Evolutionary conservation across 1,140 invertebrate genomes (phyloP).

Genomic region (Eumaeus atala): DNA sequence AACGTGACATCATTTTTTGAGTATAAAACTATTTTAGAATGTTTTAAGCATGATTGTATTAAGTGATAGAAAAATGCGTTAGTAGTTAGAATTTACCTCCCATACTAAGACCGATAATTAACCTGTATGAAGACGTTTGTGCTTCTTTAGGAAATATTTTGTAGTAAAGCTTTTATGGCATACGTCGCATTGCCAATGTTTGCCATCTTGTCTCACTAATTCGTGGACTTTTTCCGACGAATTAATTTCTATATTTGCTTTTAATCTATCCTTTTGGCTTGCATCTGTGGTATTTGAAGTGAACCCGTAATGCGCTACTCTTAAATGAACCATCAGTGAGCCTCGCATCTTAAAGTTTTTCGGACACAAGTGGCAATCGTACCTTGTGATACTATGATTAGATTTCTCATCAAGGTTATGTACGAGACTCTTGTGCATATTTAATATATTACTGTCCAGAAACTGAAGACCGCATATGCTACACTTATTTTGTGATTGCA

Average conservation of each 20-base stretch:
- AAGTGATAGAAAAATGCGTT: constrained; percentile 28
- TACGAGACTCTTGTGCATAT: constrained; percentile 83
- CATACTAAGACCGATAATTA: constrained; percentile 57
- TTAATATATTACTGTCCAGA: constrained; percentile 79
- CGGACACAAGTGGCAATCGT: constrained; percentile 84
- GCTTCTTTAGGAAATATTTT: constrained; percentile 93
- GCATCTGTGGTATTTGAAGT: constrained; percentile 25
- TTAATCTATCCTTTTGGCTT: constrained; percentile 21
- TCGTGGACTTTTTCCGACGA: constrained; percentile 27
- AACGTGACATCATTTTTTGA: no score
- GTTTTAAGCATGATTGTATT: neutral
- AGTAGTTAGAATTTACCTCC: constrained; percentile 55
- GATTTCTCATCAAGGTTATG: constrained; percentile 78
- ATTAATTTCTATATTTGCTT: constrained; percentile 21
- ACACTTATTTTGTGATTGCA: constrained; percentile 69
- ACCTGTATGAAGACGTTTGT: constrained; percentile 87
- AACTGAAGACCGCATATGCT: constrained; percentile 84
- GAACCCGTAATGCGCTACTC: constrained; percentile 82
- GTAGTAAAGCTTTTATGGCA: constrained; percentile 90
- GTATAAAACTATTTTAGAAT: no score
- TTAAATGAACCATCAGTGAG: constrained; percentile 86
- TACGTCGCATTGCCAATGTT: constrained; percentile 87
- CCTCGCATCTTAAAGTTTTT: constrained; percentile 88
- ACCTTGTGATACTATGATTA: constrained; percentile 70
- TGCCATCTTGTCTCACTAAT: constrained; percentile 51